Evolutionary conservation across 2,113 vertebrate genomes (phyloP).

Genomic region (Capreolus pygargus): DNA sequence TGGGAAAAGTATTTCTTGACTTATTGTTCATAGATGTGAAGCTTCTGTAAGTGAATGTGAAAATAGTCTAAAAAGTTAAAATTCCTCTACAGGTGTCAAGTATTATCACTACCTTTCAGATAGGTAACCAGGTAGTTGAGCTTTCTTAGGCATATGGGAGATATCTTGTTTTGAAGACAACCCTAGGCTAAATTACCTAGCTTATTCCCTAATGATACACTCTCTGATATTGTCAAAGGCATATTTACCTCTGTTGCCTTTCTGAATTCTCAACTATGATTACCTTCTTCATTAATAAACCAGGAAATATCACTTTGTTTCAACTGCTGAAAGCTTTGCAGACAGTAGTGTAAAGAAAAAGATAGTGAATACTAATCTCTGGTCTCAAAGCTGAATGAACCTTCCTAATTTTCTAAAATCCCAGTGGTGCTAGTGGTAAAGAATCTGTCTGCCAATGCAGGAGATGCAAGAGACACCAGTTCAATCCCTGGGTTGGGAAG

Average conservation of each 20-base stretch:
- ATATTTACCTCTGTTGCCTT: not conserved
- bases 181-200: not conserved
- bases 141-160: not conserved
- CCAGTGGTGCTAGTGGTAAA: not conserved
- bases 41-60: not conserved
- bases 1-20: not conserved
- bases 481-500: not conserved
- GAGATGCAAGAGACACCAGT: not conserved
- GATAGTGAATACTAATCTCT: not conserved
- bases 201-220: not conserved
- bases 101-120: not conserved
- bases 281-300: not conserved
- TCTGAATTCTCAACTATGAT: not conserved
- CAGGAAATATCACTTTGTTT: not conserved
- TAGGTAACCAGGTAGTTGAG: not conserved
- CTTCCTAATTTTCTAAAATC: not conserved
- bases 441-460: not conserved
- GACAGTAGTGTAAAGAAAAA: not conserved
- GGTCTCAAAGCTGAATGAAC: not conserved
- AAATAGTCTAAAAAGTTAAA: slow-evolving; percentile 28
- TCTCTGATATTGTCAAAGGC: not conserved
- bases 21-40: not conserved
- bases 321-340: not conserved
- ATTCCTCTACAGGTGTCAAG: not conserved
- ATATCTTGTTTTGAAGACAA: not conserved